A percentile compares a stretch with the other conserved stretches of the same genome.
phyloP scores from a whole-genome alignment of 2,797 vertebrate genomes.

The Pangasius sanitwongsei region DNA sequence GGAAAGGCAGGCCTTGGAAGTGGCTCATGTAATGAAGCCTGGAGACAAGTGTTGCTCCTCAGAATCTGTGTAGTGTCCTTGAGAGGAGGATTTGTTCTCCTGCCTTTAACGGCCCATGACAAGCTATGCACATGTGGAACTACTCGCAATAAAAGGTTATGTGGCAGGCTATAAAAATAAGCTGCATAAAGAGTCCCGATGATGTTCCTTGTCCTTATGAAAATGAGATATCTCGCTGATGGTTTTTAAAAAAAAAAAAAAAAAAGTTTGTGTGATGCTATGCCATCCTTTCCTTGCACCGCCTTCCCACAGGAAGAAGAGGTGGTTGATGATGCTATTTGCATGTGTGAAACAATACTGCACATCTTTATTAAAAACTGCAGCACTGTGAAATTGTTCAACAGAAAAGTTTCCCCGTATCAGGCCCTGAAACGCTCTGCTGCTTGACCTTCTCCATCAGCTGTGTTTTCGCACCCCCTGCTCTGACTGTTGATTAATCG shows the following conservation, averaged over 20 bases:
- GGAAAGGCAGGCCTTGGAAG: conserved; percentile 51
- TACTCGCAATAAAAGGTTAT: conserved; percentile 9
- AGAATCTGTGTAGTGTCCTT: conserved; percentile 56
- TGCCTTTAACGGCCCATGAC: conserved; percentile 48
- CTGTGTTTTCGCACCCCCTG: conserved; percentile 6
- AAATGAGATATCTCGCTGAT: neutral
- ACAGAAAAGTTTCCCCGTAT: conserved; percentile 4
- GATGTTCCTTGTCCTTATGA: neutral
- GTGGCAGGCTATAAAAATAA: conserved; percentile 10
- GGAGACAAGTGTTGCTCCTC: conserved; percentile 51
- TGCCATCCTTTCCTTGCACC: neutral
- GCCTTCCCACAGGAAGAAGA: conserved; percentile 13
- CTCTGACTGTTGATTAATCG: conserved; percentile 54
- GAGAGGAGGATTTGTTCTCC: conserved; percentile 52
- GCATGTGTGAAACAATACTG: neutral
- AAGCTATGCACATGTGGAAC: conserved; percentile 18
- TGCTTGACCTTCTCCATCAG: conserved; percentile 41
- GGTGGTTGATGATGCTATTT: neutral
- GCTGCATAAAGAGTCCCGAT: neutral
- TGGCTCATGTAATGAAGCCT: conserved; percentile 47
- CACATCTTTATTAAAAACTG: neutral
- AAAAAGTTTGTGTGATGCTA: neutral
- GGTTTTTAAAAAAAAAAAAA: neutral
- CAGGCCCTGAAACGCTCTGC: neutral
- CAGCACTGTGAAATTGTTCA: conserved; percentile 7